Percentiles rank a stretch among this genome's conserved stretches.
phyloP scores from a whole-genome alignment of 2,797 vertebrate species.

The Ptychadena robeensis region DNA sequence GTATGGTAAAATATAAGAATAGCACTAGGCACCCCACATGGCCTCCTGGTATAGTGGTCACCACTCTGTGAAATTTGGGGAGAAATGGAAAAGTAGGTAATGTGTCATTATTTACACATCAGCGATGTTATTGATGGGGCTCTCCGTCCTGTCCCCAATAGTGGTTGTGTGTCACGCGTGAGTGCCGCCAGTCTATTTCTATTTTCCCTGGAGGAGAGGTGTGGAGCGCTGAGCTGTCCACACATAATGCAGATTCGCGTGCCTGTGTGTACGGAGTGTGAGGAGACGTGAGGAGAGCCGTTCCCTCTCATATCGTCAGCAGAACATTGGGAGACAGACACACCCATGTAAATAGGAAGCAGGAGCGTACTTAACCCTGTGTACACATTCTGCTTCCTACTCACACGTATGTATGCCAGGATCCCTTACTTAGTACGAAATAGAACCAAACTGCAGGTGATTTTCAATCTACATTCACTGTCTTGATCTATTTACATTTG shows the following conservation, averaged over 20 bases:
- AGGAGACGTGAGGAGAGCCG: slow-evolving; percentile 49
- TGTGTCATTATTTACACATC: neutral
- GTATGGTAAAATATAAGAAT: too few relatives aligned
- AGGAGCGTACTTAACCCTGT: slow-evolving; percentile 36
- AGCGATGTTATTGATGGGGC: neutral
- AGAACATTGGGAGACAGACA: slow-evolving; percentile 48
- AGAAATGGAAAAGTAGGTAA: neutral
- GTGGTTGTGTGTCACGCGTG: slow-evolving; percentile 34
- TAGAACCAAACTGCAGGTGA: too few relatives aligned
- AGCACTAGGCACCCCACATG: too few relatives aligned
- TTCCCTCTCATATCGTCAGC: slow-evolving; percentile 56
- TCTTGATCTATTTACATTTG: too few relatives aligned
- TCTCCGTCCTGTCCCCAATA: neutral
- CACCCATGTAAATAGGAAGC: slow-evolving; percentile 51
- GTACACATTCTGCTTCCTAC: neutral
- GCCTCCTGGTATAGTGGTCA: too few relatives aligned
- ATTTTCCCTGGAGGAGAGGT: slow-evolving; percentile 45
- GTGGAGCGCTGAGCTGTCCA: slow-evolving; percentile 60
- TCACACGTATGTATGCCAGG: too few relatives aligned
- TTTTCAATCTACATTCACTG: too few relatives aligned
- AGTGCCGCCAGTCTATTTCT: slow-evolving; percentile 54
- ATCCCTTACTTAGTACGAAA: too few relatives aligned
- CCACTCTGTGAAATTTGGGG: too few relatives aligned
- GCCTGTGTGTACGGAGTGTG: slow-evolving; percentile 58
- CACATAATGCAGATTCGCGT: slow-evolving; percentile 57